phyloP scores from a whole-genome alignment of 2,113 vertebrate genomes.

The Sakesphorus luctuosus region DNA sequence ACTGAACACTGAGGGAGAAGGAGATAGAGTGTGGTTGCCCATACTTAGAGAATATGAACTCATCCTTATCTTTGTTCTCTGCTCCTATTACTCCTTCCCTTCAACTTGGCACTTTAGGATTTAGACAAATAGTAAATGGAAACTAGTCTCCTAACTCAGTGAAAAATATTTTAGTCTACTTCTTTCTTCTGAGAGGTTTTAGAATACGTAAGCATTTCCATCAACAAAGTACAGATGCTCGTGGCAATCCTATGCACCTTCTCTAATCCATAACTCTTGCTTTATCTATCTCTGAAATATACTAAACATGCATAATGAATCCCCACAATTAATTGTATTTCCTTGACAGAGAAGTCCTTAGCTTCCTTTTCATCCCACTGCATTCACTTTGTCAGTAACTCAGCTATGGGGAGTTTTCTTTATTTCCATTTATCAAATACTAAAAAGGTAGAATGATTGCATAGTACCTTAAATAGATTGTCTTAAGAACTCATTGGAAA shows the following conservation, averaged over 20 bases:
- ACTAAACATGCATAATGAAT: neutral
- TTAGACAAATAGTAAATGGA: neutral
- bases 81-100: neutral
- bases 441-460: neutral
- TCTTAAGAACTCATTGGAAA: neutral
- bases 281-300: neutral
- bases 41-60: neutral
- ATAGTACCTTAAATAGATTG: neutral
- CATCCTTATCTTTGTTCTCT: neutral
- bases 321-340: neutral
- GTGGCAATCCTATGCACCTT: accelerated
- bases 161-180: neutral
- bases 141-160: neutral
- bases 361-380: neutral
- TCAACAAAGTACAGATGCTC: neutral
- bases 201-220: neutral
- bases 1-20: neutral
- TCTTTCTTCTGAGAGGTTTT: neutral
- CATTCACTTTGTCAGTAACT: neutral
- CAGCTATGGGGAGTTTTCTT: neutral
- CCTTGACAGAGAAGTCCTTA: neutral
- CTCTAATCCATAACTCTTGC: neutral
- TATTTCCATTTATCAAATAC: neutral
- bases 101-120: neutral
- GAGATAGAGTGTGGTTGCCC: neutral